These are phyloP conservation scores for Spodoptera exigua DNA, from an alignment of 2,888 invertebrate species.

Conservation along the genomic window DNA sequence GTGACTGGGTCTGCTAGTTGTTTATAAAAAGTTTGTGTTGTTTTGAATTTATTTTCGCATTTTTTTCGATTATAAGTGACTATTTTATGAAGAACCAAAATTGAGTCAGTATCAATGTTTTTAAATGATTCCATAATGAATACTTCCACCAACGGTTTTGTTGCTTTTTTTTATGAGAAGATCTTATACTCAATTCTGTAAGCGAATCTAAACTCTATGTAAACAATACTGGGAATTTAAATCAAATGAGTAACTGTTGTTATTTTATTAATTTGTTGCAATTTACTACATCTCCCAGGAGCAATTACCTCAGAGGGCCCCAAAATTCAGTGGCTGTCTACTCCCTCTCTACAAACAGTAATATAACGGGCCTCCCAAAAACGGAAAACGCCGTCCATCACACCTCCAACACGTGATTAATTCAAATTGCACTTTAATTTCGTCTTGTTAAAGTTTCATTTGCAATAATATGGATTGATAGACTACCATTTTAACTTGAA, in stretches of 20 bases:
- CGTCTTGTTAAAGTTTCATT: conserved; percentile 74
- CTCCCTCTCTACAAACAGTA: conserved; percentile 41
- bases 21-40: no score
- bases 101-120: no score
- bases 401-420: conserved; percentile 65
- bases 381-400: conserved; percentile 47
- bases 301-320: conserved; percentile 44
- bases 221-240: no score
- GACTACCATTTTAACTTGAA: conserved; percentile 66
- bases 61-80: no score
- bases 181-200: conserved; percentile 2
- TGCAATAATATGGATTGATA: conserved; percentile 67
- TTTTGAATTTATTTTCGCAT: no score
- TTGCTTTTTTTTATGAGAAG: no score
- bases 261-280: conserved; percentile 20
- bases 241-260: no score
- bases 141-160: no score
- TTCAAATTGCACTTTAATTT: conserved; percentile 76
- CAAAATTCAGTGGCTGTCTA: conserved; percentile 36
- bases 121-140: no score
- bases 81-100: no score
- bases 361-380: conserved; percentile 36
- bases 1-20: no score
- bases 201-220: no score
- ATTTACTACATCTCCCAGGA: conserved; percentile 31